Evolutionary conservation across 2,888 invertebrate genomes (phyloP).

Genomic region (Diloba caeruleocephala): DNA sequence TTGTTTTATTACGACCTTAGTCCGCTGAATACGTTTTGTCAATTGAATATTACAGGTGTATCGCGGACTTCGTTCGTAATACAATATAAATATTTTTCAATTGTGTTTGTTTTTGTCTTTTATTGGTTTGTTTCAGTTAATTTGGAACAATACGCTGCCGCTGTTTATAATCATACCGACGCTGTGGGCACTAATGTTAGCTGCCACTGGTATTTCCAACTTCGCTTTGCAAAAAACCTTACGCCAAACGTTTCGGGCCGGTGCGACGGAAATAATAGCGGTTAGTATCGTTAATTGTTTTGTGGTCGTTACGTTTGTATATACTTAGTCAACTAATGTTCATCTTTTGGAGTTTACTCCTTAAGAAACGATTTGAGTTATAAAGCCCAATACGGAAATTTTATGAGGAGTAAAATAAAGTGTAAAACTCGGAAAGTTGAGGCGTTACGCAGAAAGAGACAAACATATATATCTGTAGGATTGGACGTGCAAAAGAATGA

Average conservation of each 20-base stretch:
- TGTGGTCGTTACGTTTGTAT: background rate
- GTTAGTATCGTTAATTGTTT: constrained; percentile 56
- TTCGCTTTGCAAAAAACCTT: constrained; percentile 55
- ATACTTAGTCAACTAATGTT: background rate
- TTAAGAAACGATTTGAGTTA: too few species aligned
- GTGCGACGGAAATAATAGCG: constrained; percentile 65
- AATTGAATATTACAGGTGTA: background rate
- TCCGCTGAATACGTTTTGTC: background rate
- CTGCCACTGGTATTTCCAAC: constrained; percentile 58
- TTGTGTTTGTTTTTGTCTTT: constrained; percentile 1
- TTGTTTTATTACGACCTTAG: constrained; percentile 4
- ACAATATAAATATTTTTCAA: background rate
- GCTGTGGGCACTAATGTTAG: constrained; percentile 68
- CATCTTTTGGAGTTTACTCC: too few species aligned
- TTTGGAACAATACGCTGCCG: constrained; percentile 77
- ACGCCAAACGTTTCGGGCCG: constrained; percentile 66
- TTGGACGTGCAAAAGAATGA: too few species aligned
- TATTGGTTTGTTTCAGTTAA: constrained; percentile 66
- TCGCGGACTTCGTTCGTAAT: background rate
- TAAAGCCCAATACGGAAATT: too few species aligned
- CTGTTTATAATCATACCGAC: constrained; percentile 74
- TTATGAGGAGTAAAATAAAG: too few species aligned
- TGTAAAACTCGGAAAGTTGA: too few species aligned
- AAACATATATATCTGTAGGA: too few species aligned
- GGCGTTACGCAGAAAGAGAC: too few species aligned